Evolutionary conservation across 2,888 invertebrate species (phyloP).

Genomic region (Epistrophe grossulariae): DNA sequence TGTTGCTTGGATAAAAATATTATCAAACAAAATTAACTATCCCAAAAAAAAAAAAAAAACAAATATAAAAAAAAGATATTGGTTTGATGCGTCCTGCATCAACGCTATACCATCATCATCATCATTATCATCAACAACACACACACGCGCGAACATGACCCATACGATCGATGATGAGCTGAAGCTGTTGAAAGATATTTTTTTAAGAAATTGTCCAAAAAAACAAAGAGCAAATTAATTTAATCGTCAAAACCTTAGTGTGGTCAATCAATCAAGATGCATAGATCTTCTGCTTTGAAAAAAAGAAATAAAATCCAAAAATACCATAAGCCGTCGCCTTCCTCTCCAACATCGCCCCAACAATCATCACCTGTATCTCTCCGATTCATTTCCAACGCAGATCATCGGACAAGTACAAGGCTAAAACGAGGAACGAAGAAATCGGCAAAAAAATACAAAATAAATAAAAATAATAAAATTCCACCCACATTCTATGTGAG

Average conservation of each 20-base stretch:
- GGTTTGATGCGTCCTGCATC: slow-evolving; percentile 63
- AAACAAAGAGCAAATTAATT: slow-evolving; percentile 72
- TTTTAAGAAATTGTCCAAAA: slow-evolving; percentile 61
- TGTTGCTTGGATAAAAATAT: slow-evolving; percentile 55
- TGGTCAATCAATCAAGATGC: slow-evolving; percentile 68
- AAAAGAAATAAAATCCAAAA: background rate
- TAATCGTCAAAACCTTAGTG: slow-evolving; percentile 64
- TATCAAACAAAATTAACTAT: slow-evolving; percentile 48
- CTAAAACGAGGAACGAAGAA: slow-evolving; percentile 39
- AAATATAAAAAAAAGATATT: background rate
- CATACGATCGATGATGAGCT: background rate
- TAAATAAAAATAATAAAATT: slow-evolving; percentile 66
- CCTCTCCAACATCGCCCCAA: background rate
- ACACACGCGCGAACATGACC: slow-evolving; percentile 4
- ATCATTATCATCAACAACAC: slow-evolving; percentile 42
- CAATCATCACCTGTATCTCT: slow-evolving; percentile 67
- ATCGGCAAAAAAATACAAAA: slow-evolving; percentile 37
- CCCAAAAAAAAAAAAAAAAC: background rate
- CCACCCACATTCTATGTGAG: slow-evolving; percentile 64
- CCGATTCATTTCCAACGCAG: slow-evolving; percentile 42
- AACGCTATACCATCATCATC: slow-evolving; percentile 37
- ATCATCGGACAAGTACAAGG: slow-evolving; percentile 41
- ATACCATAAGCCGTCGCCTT: slow-evolving; percentile 20
- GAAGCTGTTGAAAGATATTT: slow-evolving; percentile 39
- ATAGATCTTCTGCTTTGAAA: slow-evolving; percentile 53